Evolutionary conservation across 2,888 invertebrate species (phyloP), one percentile per base, ranked within the genome.

Genomic region (Troides helena): DNA sequence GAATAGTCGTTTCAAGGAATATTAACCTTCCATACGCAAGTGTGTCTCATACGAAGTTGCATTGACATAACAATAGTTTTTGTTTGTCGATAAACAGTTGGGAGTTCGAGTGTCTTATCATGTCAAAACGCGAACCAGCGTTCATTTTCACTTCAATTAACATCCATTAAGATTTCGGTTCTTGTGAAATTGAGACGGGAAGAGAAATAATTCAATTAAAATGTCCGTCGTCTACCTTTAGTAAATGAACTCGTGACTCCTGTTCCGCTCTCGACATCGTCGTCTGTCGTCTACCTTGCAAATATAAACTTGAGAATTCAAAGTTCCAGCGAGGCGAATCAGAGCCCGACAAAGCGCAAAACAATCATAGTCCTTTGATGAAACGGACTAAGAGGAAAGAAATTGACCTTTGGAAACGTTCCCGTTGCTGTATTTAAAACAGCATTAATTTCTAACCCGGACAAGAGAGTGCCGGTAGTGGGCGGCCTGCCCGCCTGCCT

Each of bases 81-180:
- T 39, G 8, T 1, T 50, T 17, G n/a, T 6, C 58, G 2, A 14
- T 58, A 46, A 62, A 57, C 14, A n/a, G 3, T 17, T 50, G 18
- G 25, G 68, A 18, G 60, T 30, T 30, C n/a, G 17, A 36, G 58
- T 58, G 21, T 36, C 63, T 50, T 58, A 18, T 30, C 30, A 5
- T 30, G 30, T 62, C 14, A 59, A 58, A 72, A 73, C 73, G 69
- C 68, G 23, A 62, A 74, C 72, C 72, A 69, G 65, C 74, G 72
- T 73, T 75, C 68, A 77, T 76, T 79, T 79, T 76, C 71, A 69
- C 66, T 75, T 74, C 73, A 77, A 77, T 76, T 77, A 65, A 62
- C 46, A 62, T 72, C 74, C 74, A 76, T 78, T 78, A 76, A 75
- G 72, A 77, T 69, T 78, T 68, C 58, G 72, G 72, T 73, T 75